A percentile compares a stretch with the other conserved stretches of the same genome.
Evolutionary conservation across 2,888 invertebrate genomes (phyloP).

Genomic region (Meteorus cinctellus): DNA sequence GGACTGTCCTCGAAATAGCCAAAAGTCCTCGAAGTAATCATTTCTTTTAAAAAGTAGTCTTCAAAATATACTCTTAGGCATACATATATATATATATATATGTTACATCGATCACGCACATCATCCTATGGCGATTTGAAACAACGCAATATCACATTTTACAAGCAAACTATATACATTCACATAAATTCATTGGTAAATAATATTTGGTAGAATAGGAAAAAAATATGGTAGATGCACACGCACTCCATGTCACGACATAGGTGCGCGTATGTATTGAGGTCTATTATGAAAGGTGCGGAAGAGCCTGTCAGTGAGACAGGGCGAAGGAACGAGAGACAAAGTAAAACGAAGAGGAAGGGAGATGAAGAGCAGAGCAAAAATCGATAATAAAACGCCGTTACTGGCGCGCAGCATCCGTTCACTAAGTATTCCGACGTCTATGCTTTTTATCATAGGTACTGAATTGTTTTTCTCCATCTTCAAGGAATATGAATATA

Average conservation of each 20-base stretch:
- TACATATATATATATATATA: not conserved
- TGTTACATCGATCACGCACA: no score
- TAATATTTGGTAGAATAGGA: not conserved
- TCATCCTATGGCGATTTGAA: no score
- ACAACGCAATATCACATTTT: not conserved
- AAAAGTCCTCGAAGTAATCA: no score
- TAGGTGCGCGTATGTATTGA: not conserved
- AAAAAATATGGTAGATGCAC: not conserved
- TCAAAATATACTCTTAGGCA: no score
- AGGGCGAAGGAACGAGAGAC: not conserved
- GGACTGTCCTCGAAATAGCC: no score
- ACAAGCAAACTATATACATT: not conserved
- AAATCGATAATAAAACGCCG: conserved; percentile 70
- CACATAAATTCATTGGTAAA: not conserved
- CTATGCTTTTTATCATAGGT: not conserved
- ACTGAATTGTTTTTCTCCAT: no score
- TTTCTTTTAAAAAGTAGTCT: no score
- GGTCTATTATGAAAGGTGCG: not conserved
- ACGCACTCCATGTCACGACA: not conserved
- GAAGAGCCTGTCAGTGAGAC: not conserved
- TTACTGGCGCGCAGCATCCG: conserved; percentile 65
- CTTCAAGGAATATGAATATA: no score
- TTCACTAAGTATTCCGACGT: not conserved
- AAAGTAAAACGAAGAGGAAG: not conserved
- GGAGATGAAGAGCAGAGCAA: conserved; percentile 47